A percentile compares a stretch with the other conserved stretches of the same genome.
These are phyloP conservation scores for Pelobates cultripes DNA, from an alignment of 2,797 vertebrate species.

Conservation along the genomic window DNA sequence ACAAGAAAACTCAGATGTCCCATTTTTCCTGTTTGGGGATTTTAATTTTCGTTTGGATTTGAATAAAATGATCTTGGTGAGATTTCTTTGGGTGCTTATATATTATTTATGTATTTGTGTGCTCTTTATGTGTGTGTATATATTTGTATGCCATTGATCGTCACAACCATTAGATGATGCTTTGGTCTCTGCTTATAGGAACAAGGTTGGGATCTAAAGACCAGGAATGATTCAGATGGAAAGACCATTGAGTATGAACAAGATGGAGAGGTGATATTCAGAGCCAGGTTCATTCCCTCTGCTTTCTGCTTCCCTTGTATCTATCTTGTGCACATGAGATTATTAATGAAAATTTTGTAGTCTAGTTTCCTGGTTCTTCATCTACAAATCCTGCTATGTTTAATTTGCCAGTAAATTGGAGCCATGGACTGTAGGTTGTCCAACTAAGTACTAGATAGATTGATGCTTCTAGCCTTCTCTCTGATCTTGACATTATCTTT, in stretches of 20 bases:
- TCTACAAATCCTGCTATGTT: too few species aligned
- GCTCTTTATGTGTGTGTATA: too few species aligned
- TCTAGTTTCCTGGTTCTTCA: too few species aligned
- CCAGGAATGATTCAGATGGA: neutral
- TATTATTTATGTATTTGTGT: too few species aligned
- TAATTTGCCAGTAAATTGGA: too few species aligned
- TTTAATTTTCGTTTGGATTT: conserved; percentile 84
- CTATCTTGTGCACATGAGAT: neutral
- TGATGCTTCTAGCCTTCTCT: too few species aligned
- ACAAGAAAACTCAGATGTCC: conserved; percentile 54
- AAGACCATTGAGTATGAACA: conserved; percentile 27
- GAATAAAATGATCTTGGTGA: conserved; percentile 74
- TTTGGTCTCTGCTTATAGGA: conserved; percentile 11
- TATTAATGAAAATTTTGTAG: too few species aligned
- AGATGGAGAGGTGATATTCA: conserved; percentile 34
- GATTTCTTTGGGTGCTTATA: neutral
- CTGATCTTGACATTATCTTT: too few species aligned
- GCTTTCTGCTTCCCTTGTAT: neutral
- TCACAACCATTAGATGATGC: neutral
- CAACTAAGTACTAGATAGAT: too few species aligned
- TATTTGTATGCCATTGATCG: neutral
- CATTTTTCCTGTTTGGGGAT: conserved; percentile 83
- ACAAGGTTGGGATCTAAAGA: conserved; percentile 39
- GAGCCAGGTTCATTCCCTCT: neutral
- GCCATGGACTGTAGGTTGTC: too few species aligned